Conservation (phyloP, 2,113 vertebrate genomes). For the Trematocara unimaculatum region DNA sequence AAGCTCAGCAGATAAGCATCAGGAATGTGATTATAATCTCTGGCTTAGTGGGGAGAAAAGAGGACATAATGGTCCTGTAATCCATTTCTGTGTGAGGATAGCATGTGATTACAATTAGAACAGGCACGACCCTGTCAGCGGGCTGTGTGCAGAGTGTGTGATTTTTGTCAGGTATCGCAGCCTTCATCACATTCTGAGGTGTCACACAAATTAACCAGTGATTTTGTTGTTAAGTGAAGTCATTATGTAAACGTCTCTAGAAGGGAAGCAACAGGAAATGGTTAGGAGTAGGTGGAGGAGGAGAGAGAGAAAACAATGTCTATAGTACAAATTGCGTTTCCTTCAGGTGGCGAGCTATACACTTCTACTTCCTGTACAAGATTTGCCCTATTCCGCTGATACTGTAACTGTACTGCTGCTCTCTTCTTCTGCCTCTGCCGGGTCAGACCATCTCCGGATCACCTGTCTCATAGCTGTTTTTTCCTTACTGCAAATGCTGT, state of each 20-base stretch:
- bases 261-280: conserved; percentile 51
- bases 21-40: not conserved
- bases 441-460: conserved; percentile 6
- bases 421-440: not conserved
- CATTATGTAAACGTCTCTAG: not conserved
- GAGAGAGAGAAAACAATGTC: not conserved
- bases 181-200: not conserved
- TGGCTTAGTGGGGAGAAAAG: not conserved
- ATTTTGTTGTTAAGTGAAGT: not conserved
- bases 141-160: not conserved
- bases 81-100: not conserved
- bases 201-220: not conserved
- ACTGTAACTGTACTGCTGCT: not conserved
- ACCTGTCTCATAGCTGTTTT: conserved; percentile 4
- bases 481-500: conserved; percentile 1
- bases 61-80: not conserved
- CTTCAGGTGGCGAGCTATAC: conserved; percentile 14
- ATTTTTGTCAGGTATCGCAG: not conserved
- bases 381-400: not conserved
- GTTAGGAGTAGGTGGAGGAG: conserved; percentile 24
- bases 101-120: not conserved
- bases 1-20: not conserved
- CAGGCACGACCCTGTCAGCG: not conserved
- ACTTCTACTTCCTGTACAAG: conserved; percentile 37
- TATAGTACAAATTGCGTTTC: conserved; percentile 3